Base-by-base conservation (phyloP, 1,140 invertebrate species). In the Hetaerina americana region DNA sequence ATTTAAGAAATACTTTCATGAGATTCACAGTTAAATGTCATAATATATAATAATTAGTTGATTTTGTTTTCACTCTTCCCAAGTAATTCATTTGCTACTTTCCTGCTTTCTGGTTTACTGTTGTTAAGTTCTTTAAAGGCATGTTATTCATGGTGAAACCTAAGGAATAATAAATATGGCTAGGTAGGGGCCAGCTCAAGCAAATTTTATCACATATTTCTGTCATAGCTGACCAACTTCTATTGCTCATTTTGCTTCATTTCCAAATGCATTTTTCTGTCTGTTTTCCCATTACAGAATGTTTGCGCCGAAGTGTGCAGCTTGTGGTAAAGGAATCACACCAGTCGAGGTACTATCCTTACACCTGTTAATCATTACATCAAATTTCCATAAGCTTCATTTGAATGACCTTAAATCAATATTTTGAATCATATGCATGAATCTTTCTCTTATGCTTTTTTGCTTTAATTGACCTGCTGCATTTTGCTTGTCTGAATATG, bases 271-370 rank as follows among this genome's bases (percentile, higher is more conserved):
- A 57, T 57, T 57, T 57, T 57, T 57, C 74, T 72, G 57, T 74
- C 12, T 71, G 66, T 75, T 72, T 72, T 76, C 69, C 74, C 68
- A 76, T 76, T 74, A 27, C 80, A 90, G 94, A 79, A 94, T 97
- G 88, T 98, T 96, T 87, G 96, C 96, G 24, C 96, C 96, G 0
- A 97, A 97, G 82, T 98, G 97, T 84, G 94, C 94, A 31, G 92
- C 94, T 72, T 98, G 96, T 84, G 93, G 94, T 74, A 94, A 97
- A 86, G 94, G 94, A 71, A 92, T 92, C 67, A 90, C 89, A 26
- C 91, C 91, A 31, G 88, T 91, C 24, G 88, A 91, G 82, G 88
- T 90, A 84, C 40, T 57, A 57, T 57, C 10, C 40, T 5, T 57
- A 57, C 15, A 57, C 40, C 40, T 57, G 40, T 57, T 57, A 2